Evolutionary conservation across 2,888 invertebrate genomes (phyloP).

Genomic region (Bimastos eiseni): DNA sequence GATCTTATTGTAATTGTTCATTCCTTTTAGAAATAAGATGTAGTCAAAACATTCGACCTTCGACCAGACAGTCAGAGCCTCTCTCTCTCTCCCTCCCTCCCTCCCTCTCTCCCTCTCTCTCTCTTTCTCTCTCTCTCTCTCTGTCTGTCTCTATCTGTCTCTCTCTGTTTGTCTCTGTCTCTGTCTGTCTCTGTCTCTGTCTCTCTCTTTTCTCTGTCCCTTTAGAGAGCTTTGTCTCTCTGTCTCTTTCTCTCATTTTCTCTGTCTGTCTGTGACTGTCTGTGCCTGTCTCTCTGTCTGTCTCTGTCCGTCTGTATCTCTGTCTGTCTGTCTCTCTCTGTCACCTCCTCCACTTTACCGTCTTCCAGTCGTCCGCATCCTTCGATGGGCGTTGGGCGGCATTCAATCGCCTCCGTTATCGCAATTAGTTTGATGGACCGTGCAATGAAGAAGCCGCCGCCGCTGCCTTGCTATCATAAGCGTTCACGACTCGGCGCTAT

Average conservation of each 20-base stretch:
- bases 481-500: neutral
- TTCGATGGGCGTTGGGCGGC: neutral
- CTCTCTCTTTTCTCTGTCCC: too few relatives aligned
- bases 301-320: too few relatives aligned
- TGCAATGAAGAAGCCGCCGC: neutral
- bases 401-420: neutral
- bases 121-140: too few relatives aligned
- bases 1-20: neutral
- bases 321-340: neutral
- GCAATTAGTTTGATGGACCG: conserved; percentile 13
- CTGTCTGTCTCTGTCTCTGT: too few relatives aligned
- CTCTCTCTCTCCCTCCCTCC: neutral
- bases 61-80: neutral
- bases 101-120: too few relatives aligned
- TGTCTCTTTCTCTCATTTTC: too few relatives aligned
- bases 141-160: too few relatives aligned
- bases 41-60: neutral
- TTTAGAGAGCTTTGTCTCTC: too few relatives aligned
- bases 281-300: neutral
- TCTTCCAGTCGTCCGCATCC: neutral
- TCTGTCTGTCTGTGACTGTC: too few relatives aligned
- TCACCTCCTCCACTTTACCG: neutral
- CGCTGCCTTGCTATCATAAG: neutral
- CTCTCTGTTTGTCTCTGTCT: too few relatives aligned
- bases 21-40: neutral